Percentiles rank a stretch among this genome's conserved stretches.
Conservation (phyloP, 2,113 vertebrate species). For the Trematomus loennbergii region DNA sequence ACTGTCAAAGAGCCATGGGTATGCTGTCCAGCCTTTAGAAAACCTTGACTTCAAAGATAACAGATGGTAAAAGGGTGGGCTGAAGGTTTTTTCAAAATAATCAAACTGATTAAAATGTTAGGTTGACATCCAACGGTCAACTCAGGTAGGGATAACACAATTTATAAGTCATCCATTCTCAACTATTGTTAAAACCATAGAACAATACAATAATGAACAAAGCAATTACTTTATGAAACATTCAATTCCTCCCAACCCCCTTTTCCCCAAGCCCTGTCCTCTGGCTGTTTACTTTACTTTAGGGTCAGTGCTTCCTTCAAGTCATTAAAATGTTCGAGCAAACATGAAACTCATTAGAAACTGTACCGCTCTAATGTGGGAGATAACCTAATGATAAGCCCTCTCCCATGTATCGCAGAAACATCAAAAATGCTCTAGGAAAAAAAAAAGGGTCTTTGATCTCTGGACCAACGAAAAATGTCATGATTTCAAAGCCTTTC, state of each 20-base stretch:
- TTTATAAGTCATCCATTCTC: conserved; percentile 4
- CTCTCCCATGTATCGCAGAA: conserved; percentile 43
- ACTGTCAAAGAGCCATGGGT: conserved; percentile 48
- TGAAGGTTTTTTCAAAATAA: conserved; percentile 19
- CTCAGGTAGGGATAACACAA: neutral
- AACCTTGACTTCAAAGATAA: conserved; percentile 65
- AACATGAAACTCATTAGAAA: conserved; percentile 75
- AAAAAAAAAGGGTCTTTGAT: conserved; percentile 63
- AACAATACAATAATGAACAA: neutral
- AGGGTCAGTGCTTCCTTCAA: conserved; percentile 76
- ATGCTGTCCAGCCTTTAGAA: conserved; percentile 58
- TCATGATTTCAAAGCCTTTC: conserved; percentile 62
- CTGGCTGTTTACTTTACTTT: conserved; percentile 58
- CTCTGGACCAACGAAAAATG: conserved; percentile 59
- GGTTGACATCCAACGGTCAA: neutral
- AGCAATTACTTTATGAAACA: neutral
- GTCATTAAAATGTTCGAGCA: conserved; percentile 76
- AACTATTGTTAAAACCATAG: neutral
- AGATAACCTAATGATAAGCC: conserved; percentile 74
- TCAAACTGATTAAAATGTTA: conserved; percentile 3
- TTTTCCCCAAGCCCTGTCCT: neutral
- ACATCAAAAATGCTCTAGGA: conserved; percentile 38
- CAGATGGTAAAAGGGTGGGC: conserved; percentile 50
- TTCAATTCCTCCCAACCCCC: conserved; percentile 4
- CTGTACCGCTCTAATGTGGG: conserved; percentile 50